Conservation (phyloP, 2,888 invertebrate species). For the Troglohyphantes excavatus region DNA sequence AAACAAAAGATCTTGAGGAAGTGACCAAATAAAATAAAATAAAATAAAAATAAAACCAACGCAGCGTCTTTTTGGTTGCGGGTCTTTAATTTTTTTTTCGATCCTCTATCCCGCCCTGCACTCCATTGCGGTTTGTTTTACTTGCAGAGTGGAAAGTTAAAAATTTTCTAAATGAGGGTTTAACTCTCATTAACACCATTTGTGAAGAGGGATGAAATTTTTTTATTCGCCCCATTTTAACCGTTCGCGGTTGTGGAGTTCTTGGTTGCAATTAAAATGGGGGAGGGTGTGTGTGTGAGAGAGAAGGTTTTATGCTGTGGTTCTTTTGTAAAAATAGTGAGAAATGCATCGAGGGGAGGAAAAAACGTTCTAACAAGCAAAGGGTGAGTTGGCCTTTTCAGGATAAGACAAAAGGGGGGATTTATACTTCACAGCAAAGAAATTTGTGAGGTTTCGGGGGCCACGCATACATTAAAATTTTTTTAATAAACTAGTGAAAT, state of each 20-base stretch:
- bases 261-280: conserved; percentile 67
- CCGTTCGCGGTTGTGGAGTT: conserved; percentile 27
- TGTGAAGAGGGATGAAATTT: conserved; percentile 64
- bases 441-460: conserved; percentile 31
- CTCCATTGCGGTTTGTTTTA: conserved; percentile 74
- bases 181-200: conserved; percentile 77
- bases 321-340: conserved; percentile 76
- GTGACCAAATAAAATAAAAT: conserved; percentile 57
- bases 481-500: no score
- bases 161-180: conserved; percentile 74
- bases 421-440: conserved; percentile 71
- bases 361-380: conserved; percentile 72
- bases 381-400: conserved; percentile 74
- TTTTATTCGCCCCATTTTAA: conserved; percentile 22
- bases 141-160: conserved; percentile 54
- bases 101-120: conserved; percentile 2
- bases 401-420: conserved; percentile 68
- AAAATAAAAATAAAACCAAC: conserved; percentile 67
- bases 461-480: conserved; percentile 27
- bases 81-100: conserved; percentile 27
- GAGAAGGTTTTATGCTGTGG: conserved; percentile 49
- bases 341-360: conserved; percentile 46
- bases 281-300: neutral
- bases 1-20: no score
- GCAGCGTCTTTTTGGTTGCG: conserved; percentile 14